These are phyloP conservation scores for Phalacrocorax aristotelis DNA, from an alignment of 2,113 vertebrate genomes.

Conservation along the genomic window DNA sequence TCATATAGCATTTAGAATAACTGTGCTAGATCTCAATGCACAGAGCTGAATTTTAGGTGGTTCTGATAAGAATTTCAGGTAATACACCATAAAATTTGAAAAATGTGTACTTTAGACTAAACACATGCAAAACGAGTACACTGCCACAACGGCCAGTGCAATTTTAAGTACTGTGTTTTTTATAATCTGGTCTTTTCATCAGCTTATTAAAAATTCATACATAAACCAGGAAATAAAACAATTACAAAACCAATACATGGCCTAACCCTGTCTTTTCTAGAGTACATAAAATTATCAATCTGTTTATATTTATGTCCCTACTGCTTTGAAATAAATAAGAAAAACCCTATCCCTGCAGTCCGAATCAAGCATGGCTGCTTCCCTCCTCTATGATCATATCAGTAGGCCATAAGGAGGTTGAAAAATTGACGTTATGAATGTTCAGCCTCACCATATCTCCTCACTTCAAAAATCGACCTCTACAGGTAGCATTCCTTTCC, in stretches of 20 bases:
- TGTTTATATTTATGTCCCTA: background rate
- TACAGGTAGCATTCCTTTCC: background rate
- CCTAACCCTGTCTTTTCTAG: background rate
- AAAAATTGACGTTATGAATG: background rate
- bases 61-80: background rate
- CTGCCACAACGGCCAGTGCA: background rate
- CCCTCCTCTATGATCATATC: fast-evolving
- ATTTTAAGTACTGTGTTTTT: background rate
- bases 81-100: background rate
- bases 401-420: background rate
- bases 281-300: background rate
- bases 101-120: background rate
- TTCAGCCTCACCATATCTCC: background rate
- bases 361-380: background rate
- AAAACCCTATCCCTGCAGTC: background rate
- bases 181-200: background rate
- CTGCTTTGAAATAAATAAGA: background rate
- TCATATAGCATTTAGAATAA: background rate
- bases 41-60: background rate
- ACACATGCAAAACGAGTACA: background rate
- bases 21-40: background rate
- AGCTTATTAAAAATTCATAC: background rate
- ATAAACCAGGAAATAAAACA: background rate
- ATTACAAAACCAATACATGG: background rate
- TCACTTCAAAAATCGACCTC: background rate